Percentiles rank a stretch among this genome's conserved stretches.
These are phyloP conservation scores for Cryptocephalus moraei DNA, from an alignment of 2,888 invertebrate species.

Conservation along the genomic window DNA sequence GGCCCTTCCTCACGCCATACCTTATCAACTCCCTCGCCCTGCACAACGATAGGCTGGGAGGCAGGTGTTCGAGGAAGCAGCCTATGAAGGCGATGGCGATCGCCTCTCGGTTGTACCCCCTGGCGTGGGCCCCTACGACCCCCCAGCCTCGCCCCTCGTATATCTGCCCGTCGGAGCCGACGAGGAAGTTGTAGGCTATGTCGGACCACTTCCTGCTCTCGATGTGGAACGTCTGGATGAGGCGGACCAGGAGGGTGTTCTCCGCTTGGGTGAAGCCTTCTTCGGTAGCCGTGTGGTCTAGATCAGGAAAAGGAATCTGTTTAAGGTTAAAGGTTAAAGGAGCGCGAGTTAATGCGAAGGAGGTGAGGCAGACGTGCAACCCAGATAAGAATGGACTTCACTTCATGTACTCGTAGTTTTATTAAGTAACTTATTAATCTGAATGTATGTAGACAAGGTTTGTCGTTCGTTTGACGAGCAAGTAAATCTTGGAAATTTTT, in stretches of 20 bases:
- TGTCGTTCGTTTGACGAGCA: too few relatives aligned
- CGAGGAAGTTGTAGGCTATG: slow-evolving; percentile 45
- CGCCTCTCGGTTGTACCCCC: slow-evolving; percentile 42
- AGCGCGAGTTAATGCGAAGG: neutral
- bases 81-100: slow-evolving; percentile 45
- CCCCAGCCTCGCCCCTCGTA: slow-evolving; percentile 50
- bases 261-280: slow-evolving; percentile 38
- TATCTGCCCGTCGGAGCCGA: slow-evolving; percentile 46
- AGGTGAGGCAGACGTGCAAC: too few relatives aligned
- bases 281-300: slow-evolving; percentile 44
- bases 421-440: too few relatives aligned
- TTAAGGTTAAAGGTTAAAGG: neutral
- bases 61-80: slow-evolving; percentile 39
- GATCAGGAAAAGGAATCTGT: slow-evolving; percentile 6
- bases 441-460: too few relatives aligned
- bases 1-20: slow-evolving; percentile 39
- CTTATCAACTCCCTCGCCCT: slow-evolving; percentile 39
- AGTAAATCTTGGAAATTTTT: too few relatives aligned
- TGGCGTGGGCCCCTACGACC: slow-evolving; percentile 43
- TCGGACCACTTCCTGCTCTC: slow-evolving; percentile 44
- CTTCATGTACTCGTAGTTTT: too few relatives aligned
- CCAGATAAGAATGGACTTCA: too few relatives aligned
- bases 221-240: slow-evolving; percentile 44
- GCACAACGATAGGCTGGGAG: slow-evolving; percentile 34
- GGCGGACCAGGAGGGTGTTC: slow-evolving; percentile 38